These are phyloP conservation scores for Junco hyemalis DNA, from an alignment of 2,113 vertebrate genomes.

Conservation along the genomic window DNA sequence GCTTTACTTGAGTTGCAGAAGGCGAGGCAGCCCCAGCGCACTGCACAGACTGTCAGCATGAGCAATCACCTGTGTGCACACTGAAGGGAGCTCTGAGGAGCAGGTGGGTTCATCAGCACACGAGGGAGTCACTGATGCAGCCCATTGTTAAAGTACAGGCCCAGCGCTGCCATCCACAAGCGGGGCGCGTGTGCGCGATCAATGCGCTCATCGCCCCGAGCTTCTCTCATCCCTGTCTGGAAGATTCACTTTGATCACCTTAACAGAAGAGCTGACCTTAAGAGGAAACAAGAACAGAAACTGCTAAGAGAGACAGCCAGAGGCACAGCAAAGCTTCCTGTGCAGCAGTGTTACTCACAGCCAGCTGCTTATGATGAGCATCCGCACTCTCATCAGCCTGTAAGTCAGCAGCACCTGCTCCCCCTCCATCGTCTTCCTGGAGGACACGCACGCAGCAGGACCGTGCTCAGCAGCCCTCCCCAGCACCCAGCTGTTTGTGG, in stretches of 20 bases:
- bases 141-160: background rate
- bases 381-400: background rate
- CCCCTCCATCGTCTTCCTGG: conserved; percentile 3
- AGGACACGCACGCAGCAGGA: background rate
- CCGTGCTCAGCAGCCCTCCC: background rate
- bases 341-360: conserved; percentile 8
- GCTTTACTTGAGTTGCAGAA: background rate
- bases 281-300: background rate
- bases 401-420: conserved; percentile 65
- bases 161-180: background rate
- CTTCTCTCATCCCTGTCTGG: background rate
- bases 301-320: background rate
- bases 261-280: conserved; percentile 19
- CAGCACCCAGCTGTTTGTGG: background rate
- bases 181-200: fast-evolving
- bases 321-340: conserved; percentile 2
- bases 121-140: background rate
- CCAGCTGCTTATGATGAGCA: conserved; percentile 40
- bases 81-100: background rate
- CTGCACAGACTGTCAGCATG: background rate
- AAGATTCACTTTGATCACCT: background rate
- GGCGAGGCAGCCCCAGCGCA: fast-evolving
- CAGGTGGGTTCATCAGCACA: background rate
- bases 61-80: background rate
- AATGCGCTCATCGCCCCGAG: background rate